A percentile compares a stretch with the other conserved stretches of the same genome.
Conservation (phyloP, 2,888 invertebrate genomes). For the Drosophila mimica region DNA sequence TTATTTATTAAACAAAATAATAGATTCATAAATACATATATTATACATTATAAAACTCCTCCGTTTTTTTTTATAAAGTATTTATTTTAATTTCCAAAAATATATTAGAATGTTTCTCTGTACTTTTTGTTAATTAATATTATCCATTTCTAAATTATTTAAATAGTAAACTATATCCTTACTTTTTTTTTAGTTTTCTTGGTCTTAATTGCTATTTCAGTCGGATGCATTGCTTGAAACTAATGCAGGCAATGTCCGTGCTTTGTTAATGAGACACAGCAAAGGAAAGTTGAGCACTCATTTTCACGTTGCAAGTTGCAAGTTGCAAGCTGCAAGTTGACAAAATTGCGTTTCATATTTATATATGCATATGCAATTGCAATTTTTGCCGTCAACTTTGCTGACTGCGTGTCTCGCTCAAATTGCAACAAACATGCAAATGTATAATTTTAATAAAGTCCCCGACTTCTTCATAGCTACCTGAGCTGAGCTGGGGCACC, state of each 20-base stretch:
- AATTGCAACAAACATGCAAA: constrained; percentile 80
- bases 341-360: constrained; percentile 72
- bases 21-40: background rate
- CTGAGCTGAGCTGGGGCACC: constrained; percentile 20
- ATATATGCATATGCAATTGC: constrained; percentile 75
- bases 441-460: constrained; percentile 79
- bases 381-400: constrained; percentile 40
- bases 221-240: constrained; percentile 4
- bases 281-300: constrained; percentile 28
- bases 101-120: background rate
- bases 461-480: constrained; percentile 26
- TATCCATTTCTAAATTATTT: background rate
- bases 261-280: constrained; percentile 38
- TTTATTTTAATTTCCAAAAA: background rate
- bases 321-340: constrained; percentile 48
- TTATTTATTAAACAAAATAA: background rate
- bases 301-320: constrained; percentile 24
- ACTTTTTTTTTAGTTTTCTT: background rate
- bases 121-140: background rate
- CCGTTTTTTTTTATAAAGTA: too few relatives aligned
- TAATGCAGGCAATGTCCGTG: constrained; percentile 21
- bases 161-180: background rate
- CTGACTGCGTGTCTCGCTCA: constrained; percentile 59
- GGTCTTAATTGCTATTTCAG: constrained; percentile 10
- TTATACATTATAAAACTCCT: too few relatives aligned